Percentiles rank a stretch among this genome's conserved stretches.
phyloP scores from a whole-genome alignment of 1,140 invertebrate genomes.

The Samia ricini region DNA sequence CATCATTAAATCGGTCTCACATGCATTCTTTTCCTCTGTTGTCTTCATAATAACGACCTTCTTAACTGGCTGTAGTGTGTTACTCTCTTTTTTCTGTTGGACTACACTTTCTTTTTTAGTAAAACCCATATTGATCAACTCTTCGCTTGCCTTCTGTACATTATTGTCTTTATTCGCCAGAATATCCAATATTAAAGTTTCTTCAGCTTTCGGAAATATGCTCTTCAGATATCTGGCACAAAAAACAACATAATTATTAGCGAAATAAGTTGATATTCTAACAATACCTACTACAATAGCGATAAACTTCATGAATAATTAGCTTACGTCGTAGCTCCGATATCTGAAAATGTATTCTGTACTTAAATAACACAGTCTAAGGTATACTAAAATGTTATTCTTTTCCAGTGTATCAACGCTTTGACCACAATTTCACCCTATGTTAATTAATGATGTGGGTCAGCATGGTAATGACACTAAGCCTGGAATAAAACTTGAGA shows the following conservation, averaged over 20 bases:
- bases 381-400: too few species aligned
- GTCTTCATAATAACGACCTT: constrained; percentile 81
- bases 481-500: too few species aligned
- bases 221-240: constrained; percentile 90
- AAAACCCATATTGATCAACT: constrained; percentile 87
- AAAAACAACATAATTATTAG: background rate
- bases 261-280: too few species aligned
- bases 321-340: too few species aligned
- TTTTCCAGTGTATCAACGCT: too few species aligned
- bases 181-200: constrained; percentile 91
- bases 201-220: constrained; percentile 93
- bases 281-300: too few species aligned
- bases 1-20: constrained; percentile 79
- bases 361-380: too few species aligned
- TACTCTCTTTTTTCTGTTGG: constrained; percentile 62
- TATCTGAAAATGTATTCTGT: too few species aligned
- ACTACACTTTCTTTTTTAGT: constrained; percentile 84
- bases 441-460: too few species aligned
- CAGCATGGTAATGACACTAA: too few species aligned
- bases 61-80: constrained; percentile 66
- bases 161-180: constrained; percentile 92
- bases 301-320: too few species aligned
- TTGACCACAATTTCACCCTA: too few species aligned
- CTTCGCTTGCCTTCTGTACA: constrained; percentile 90
- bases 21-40: constrained; percentile 84